Conservation (phyloP, 2,113 vertebrate species). For the Tursiops truncatus region DNA sequence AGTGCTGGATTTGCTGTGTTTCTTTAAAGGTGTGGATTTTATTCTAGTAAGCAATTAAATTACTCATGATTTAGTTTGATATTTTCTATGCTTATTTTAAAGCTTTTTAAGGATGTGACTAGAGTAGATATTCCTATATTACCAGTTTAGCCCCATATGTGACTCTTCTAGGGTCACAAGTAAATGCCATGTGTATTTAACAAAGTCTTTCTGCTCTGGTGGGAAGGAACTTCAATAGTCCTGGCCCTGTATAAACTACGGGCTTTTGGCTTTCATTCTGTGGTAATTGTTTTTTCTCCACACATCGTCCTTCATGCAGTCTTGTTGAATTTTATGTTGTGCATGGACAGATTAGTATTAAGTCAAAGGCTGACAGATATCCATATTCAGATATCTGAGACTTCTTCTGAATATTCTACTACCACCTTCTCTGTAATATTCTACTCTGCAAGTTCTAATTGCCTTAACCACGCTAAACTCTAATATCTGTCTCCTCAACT, state of each 20-base stretch:
- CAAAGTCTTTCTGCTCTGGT: not conserved
- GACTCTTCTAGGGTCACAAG: not conserved
- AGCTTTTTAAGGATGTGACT: not conserved
- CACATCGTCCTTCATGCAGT: not conserved
- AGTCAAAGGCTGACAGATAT: not conserved
- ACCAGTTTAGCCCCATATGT: not conserved
- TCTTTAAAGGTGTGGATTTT: not conserved
- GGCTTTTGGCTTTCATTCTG: not conserved
- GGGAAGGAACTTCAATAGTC: not conserved
- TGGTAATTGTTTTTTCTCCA: not conserved
- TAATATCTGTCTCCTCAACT: not conserved
- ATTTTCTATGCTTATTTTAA: not conserved
- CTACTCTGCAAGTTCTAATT: not conserved
- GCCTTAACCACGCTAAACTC: not conserved
- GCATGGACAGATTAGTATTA: not conserved
- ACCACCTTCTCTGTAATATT: not conserved
- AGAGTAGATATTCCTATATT: not conserved
- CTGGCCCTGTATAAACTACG: not conserved
- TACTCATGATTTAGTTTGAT: not conserved
- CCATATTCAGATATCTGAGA: not conserved
- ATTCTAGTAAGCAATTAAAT: not conserved
- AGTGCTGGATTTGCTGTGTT: not conserved
- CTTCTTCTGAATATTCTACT: not conserved
- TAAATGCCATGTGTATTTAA: not conserved
- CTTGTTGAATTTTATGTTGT: slow-evolving; percentile 2